Conservation (phyloP, 2,888 invertebrate species). For the Hirudinaria manillensis region DNA sequence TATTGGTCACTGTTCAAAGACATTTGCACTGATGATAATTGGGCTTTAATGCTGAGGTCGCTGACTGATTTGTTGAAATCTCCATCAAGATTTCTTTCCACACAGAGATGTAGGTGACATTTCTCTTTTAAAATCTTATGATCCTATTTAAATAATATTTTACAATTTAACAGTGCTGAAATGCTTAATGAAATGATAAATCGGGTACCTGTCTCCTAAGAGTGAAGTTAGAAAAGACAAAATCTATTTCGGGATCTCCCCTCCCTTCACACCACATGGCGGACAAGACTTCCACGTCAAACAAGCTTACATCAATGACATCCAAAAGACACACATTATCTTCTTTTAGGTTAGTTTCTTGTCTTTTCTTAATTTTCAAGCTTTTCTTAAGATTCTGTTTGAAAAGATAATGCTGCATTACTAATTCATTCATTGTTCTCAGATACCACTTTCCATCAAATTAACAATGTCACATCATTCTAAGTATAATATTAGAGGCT, state of each 20-base stretch:
- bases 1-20: conserved; percentile 78
- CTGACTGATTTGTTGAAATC: conserved; percentile 61
- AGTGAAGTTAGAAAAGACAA: conserved; percentile 51
- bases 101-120: conserved; percentile 68
- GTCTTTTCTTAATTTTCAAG: too few species aligned
- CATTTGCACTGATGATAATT: conserved; percentile 75
- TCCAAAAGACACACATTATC: conserved; percentile 62
- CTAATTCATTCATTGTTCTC: too few species aligned
- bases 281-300: conserved; percentile 71
- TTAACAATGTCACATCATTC: too few species aligned
- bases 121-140: conserved; percentile 63
- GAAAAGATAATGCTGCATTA: too few species aligned
- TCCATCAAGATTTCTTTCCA: conserved; percentile 74
- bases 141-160: conserved; percentile 40
- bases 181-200: too few species aligned
- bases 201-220: conserved; percentile 46
- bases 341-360: background rate
- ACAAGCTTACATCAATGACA: conserved; percentile 67
- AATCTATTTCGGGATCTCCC: conserved; percentile 39
- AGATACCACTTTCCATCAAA: too few species aligned
- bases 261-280: conserved; percentile 56
- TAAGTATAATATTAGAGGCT: background rate
- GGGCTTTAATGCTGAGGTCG: conserved; percentile 77
- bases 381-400: too few species aligned
- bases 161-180: too few species aligned